Evolutionary conservation across 2,113 vertebrate genomes (phyloP).

Genomic region (Orycteropus afer): DNA sequence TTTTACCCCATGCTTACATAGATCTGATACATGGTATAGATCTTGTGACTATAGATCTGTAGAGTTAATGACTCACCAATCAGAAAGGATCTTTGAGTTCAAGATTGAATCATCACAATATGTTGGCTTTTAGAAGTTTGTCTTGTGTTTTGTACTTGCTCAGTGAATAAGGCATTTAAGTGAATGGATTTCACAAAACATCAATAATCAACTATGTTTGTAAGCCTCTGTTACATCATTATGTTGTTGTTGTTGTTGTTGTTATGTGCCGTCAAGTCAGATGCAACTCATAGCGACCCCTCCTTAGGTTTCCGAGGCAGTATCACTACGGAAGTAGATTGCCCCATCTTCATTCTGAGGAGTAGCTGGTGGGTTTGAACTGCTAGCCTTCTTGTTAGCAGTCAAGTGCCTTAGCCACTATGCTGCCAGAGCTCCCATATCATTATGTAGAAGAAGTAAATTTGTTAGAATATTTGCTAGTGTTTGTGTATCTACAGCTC

Average conservation of each 20-base stretch:
- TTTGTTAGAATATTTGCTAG: not conserved
- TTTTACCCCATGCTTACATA: not conserved
- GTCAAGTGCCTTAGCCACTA: too few species aligned
- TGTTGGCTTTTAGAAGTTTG: not conserved
- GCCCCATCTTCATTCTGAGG: too few species aligned
- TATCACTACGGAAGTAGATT: too few species aligned
- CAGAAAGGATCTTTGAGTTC: not conserved
- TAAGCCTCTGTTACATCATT: not conserved
- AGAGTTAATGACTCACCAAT: not conserved
- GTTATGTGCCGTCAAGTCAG: too few species aligned
- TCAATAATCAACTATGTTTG: not conserved
- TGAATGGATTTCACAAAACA: not conserved
- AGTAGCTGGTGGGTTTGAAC: too few species aligned
- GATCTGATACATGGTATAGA: too few species aligned
- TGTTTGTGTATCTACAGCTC: not conserved
- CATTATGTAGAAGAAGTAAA: not conserved
- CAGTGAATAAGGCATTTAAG: not conserved
- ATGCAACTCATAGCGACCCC: too few species aligned
- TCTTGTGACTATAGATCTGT: not conserved
- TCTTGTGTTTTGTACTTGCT: not conserved
- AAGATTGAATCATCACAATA: not conserved
- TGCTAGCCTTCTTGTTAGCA: too few species aligned
- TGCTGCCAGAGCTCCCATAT: too few species aligned
- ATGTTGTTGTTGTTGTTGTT: too few species aligned
- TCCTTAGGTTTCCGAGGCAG: too few species aligned